Base-by-base conservation (phyloP, 2,888 invertebrate genomes). In the Petrophora chlorosata region DNA sequence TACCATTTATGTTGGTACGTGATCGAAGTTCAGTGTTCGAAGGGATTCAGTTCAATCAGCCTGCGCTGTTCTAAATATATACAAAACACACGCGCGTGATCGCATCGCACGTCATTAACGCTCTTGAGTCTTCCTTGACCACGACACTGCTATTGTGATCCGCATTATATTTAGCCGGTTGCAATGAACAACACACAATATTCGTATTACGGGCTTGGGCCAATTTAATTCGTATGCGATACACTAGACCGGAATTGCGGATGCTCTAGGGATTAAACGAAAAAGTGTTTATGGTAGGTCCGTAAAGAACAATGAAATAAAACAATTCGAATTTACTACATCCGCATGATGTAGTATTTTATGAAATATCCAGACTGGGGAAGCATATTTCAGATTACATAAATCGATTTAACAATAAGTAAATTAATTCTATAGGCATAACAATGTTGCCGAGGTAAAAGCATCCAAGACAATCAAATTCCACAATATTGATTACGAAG, bases 131-230 rank as follows among this genome's bases (percentile, higher is more conserved):
- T 79, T 67, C 76, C 72, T 76, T 81, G 85, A 85, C 87, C 87
- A 82, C 80, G 87, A 85, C 82, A 84, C 74, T 82, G 82, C 80
- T 84, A 85, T 86, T 87, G 87, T 85, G 71, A 82, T 83, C 70
- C 69, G 67, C 56, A 76, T 78, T 87, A 85, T 86, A 85, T 85
- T 88, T 88, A 88, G 85, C 69, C 70, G 49, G 68, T 72, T 72
- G 79, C 71, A 79, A 73, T 73, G 72, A 74, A 69, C 65, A 66
- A 46, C 57, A 61, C 50, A 56, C 53, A 51, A 58, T 51, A 48
- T 44, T 12, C 15, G 34, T 29, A 39, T 33, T 48, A 45, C 48
- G 26, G 35, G 41, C 32, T n/a, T n/a, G n/a, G n/a, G n/a, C n/a
- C 41, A 35, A 49, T 44, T 34, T 34, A 5, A 40, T 34, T 47